Base-by-base conservation (phyloP, 2,888 invertebrate genomes). In the Campaea margaritaria region DNA sequence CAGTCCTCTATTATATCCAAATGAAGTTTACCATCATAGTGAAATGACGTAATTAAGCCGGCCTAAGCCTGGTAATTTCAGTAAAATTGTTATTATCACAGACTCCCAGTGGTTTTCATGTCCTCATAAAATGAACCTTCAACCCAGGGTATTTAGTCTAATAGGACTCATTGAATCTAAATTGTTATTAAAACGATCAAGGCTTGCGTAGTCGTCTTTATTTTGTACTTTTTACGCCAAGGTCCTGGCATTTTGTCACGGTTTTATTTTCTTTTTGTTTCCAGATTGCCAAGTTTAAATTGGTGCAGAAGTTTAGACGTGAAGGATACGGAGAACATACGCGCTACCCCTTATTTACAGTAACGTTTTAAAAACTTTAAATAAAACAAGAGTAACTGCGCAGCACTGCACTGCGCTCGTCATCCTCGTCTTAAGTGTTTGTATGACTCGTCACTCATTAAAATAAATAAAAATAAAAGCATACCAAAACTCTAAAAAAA, bases 161-260 rank as follows among this genome's bases (percentile, higher is more conserved):
- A 64, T 63, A 62, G 64, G 56, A 65, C 65, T 72, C 74, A 73
- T 75, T 75, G 71, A 75, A 76, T 78, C 72, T 74, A 73, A 79
- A 79, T 70, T 77, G 74, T 72, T 77, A 73, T 75, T 70, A 75
- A 74, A 74, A 72, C 79, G 74, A 78, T 78, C 73, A 57, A 67
- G 67, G 68, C 46, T 55, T 47, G 51, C 15, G 11, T 46, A 15
- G 54, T 13, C 38, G 12, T 21, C 42, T 60, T 60, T 55, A 50
- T 54, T 50, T 36, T 44, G 39, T 27, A 46, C 15, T 54, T 34
- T 13, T 14, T 11, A 36, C 14, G 21, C 34, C 0, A 16, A n/a
- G 16, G 9, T 9, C 9, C 10, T 3, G 9, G 1, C 5, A 7
- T 31, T 31, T 31, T 31, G 9, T 7, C 31, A 36, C 14, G 16